Conservation (phyloP, 2,113 vertebrate genomes). For the Neolamprologus modestus region DNA sequence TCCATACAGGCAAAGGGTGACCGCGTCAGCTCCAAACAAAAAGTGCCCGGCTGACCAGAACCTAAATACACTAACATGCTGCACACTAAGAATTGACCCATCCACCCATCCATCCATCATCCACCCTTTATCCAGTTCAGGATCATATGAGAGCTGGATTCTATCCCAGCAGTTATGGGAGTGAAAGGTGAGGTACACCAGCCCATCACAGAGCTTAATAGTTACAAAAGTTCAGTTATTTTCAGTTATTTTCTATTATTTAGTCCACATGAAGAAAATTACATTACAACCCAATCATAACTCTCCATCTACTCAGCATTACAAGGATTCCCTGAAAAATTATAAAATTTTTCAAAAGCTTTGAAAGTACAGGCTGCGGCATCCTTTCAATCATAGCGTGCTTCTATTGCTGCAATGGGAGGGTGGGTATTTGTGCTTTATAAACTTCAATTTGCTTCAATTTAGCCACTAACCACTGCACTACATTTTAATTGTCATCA, state of each 20-base stretch:
- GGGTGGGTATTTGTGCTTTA: neutral
- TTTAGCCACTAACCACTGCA: neutral
- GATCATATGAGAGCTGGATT: neutral
- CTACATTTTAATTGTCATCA: neutral
- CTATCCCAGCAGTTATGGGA: neutral
- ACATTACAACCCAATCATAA: neutral
- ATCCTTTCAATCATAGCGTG: neutral
- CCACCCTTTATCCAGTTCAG: neutral
- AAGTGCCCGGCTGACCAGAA: neutral
- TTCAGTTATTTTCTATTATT: neutral
- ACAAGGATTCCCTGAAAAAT: neutral
- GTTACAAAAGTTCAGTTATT: neutral
- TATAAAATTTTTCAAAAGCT: neutral
- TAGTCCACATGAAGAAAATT: neutral
- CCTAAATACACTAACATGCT: neutral
- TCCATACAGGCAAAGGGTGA: neutral
- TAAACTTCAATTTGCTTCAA: neutral
- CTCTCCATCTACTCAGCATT: neutral
- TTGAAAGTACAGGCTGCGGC: neutral
- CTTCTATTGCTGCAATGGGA: neutral
- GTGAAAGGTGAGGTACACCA: neutral
- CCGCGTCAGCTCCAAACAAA: neutral
- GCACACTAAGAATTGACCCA: neutral
- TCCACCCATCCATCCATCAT: neutral
- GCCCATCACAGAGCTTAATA: neutral